phyloP scores from a whole-genome alignment of 2,888 invertebrate genomes.

The Athrips mouffetella region DNA sequence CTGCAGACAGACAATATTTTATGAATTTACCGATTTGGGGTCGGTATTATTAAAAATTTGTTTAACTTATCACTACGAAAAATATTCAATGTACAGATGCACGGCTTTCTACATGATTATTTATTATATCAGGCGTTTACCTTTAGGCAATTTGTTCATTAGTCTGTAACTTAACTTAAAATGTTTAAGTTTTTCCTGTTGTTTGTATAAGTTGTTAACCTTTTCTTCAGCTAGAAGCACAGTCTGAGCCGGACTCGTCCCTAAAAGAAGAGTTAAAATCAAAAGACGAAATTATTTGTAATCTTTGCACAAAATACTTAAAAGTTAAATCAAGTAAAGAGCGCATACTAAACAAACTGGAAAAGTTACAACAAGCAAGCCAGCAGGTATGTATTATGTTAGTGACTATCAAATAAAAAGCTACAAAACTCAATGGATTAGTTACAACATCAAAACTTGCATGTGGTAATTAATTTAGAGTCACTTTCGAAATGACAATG shows the following conservation, averaged over 20 bases:
- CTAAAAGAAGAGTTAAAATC: slow-evolving; percentile 33
- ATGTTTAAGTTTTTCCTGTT: too few relatives aligned
- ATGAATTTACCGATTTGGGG: too few relatives aligned
- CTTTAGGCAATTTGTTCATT: too few relatives aligned
- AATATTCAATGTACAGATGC: too few relatives aligned
- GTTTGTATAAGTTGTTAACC: too few relatives aligned
- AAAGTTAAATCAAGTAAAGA: slow-evolving; percentile 40
- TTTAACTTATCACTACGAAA: too few relatives aligned
- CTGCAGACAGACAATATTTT: too few relatives aligned
- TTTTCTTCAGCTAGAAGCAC: background rate
- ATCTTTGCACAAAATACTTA: slow-evolving; percentile 39
- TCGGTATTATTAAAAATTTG: too few relatives aligned
- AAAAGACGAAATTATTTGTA: slow-evolving; percentile 41
- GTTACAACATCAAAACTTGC: background rate
- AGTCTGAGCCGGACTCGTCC: slow-evolving; percentile 13
- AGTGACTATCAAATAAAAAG: background rate
- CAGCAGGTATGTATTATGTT: slow-evolving; percentile 23
- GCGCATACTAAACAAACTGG: slow-evolving; percentile 43
- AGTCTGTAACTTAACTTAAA: too few relatives aligned
- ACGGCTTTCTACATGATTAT: too few relatives aligned
- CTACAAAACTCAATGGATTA: background rate
- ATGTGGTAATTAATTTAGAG: background rate
- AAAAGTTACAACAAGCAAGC: slow-evolving; percentile 43
- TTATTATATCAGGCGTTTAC: too few relatives aligned
- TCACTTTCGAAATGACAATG: too few relatives aligned